Evolutionary conservation across 2,113 vertebrate species (phyloP).

Genomic region (Phaethon lepturus): DNA sequence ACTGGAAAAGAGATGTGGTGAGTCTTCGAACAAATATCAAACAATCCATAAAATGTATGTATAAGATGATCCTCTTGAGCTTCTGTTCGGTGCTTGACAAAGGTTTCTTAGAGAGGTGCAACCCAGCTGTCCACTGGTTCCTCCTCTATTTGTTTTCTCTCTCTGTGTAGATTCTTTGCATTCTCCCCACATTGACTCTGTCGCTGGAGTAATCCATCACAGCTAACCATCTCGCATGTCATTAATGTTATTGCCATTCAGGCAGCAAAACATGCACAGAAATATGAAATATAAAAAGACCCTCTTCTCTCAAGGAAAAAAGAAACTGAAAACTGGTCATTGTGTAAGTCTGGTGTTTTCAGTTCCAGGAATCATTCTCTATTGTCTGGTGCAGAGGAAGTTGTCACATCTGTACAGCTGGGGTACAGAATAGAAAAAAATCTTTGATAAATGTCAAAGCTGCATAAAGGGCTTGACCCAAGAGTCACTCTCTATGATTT

Average conservation of each 20-base stretch:
- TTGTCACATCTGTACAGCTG: neutral
- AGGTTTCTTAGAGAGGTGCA: neutral
- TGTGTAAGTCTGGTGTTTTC: neutral
- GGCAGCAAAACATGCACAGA: neutral
- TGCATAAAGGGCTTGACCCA: slow-evolving; percentile 1
- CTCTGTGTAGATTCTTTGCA: neutral
- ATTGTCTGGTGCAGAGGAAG: slow-evolving; percentile 33
- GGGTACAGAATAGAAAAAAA: neutral
- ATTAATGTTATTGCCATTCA: neutral
- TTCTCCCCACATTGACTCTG: neutral
- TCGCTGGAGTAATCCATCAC: neutral
- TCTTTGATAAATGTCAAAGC: neutral
- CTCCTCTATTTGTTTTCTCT: neutral
- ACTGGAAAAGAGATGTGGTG: neutral
- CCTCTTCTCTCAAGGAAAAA: neutral
- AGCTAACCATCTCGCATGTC: neutral
- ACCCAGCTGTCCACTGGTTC: neutral
- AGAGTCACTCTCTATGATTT: neutral
- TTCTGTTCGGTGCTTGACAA: neutral
- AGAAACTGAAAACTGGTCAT: neutral
- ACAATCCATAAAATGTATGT: neutral
- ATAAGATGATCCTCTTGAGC: neutral
- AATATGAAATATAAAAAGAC: neutral
- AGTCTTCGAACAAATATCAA: neutral
- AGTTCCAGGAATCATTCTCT: neutral